Conservation (phyloP, 2,888 invertebrate species). For the Cerceris rybyensis region DNA sequence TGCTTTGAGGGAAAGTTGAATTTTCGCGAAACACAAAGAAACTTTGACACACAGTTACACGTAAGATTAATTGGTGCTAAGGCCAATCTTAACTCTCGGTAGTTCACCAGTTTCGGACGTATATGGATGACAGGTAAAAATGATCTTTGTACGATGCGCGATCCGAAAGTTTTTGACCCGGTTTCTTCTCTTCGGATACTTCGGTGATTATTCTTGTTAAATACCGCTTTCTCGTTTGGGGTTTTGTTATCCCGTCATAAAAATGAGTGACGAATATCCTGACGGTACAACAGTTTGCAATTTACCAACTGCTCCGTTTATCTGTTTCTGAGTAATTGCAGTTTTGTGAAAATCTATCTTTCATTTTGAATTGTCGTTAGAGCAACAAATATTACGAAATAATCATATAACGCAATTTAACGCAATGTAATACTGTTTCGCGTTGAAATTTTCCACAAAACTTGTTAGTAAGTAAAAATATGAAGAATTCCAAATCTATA, state of each 20-base stretch:
- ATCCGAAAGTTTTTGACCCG: neutral
- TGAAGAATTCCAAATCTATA: too few species aligned
- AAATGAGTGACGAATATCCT: neutral
- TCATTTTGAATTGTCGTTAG: too few species aligned
- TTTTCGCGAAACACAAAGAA: neutral
- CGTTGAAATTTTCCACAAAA: too few species aligned
- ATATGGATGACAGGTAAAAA: constrained; percentile 5
- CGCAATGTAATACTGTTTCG: too few species aligned
- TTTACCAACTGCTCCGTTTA: neutral
- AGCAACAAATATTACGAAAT: too few species aligned
- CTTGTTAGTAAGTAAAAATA: too few species aligned
- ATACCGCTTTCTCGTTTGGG: neutral
- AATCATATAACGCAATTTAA: too few species aligned
- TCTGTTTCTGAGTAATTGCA: too few species aligned
- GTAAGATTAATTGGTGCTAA: constrained; percentile 3
- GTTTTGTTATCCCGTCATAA: neutral
- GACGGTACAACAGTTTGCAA: neutral
- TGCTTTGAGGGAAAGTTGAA: neutral
- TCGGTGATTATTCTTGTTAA: neutral
- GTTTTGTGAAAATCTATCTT: too few species aligned
- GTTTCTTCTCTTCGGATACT: constrained; percentile 5
- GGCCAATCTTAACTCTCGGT: neutral
- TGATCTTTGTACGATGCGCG: neutral
- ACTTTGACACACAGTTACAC: neutral
- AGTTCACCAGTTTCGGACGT: constrained; percentile 2